Evolutionary conservation across 2,797 vertebrate species (phyloP), one percentile per base, ranked within the genome.

Genomic region (Myotis findleyi): DNA sequence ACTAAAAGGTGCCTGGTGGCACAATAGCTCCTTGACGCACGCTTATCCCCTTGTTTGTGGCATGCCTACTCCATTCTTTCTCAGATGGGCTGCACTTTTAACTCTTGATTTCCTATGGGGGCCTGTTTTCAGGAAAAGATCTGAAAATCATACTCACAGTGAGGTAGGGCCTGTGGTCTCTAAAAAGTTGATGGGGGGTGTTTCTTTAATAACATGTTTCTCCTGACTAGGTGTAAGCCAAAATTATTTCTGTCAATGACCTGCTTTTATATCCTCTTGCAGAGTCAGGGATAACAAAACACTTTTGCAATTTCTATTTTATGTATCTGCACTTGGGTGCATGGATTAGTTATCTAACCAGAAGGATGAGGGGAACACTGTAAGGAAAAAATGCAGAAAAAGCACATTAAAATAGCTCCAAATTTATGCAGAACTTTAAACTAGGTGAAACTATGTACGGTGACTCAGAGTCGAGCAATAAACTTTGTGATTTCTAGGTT

Each of bases 401-500:
- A 59, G 12, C 79, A 91, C n/a, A 86, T 90, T 96, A 95, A 97
- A 97, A 97, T 95, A 96, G 53, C 68, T 92, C 41, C 38, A 95
- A 89, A 92, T 93, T 93, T 94, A 97, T 96, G 81, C 73, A 94
- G 95, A 94, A 95, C 90, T 94, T 76, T 72, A 96, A 95, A 95
- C 73, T 95, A 90, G 94, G 94, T 96, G 66, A 96, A 97, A 95
- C 83, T 82, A 4, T 59, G n/a, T 44, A 59, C 6, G 33, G 68
- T 91, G 84, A 96, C 73, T 97, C 93, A 93, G 62, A 96, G 38
- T 14, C 88, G 25, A 96, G 82, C 77, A 51, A 89, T 90, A 83
- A 86, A 94, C 93, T 97, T 97, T 85, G 66, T 87, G 81, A 94
- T 95, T 95, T 96, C 85, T 93, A 91, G 89, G 71, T 77, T 95